phyloP scores from a whole-genome alignment of 2,113 vertebrate genomes.

The Epinephelus moara region DNA sequence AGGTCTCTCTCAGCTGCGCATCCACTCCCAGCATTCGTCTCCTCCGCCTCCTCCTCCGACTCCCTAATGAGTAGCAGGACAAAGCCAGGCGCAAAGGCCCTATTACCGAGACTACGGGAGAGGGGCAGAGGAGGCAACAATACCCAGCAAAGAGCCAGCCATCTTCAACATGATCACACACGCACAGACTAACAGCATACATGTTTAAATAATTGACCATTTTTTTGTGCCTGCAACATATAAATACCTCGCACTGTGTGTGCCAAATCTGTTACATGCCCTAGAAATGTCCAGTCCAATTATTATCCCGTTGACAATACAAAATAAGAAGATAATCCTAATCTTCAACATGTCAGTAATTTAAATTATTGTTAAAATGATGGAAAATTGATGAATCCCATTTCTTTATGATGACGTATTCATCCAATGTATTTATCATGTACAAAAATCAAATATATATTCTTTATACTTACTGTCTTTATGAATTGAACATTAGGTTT shows the following conservation, averaged over 20 bases:
- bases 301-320: constrained; percentile 23
- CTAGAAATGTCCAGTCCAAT: constrained; percentile 57
- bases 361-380: constrained; percentile 11
- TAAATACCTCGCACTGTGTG: neutral
- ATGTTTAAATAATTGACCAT: neutral
- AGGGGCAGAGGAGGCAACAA: constrained; percentile 55
- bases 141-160: constrained; percentile 42
- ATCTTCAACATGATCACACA: constrained; percentile 22
- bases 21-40: constrained; percentile 59
- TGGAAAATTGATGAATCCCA: neutral
- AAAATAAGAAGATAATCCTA: neutral
- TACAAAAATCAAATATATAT: neutral
- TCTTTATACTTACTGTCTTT: neutral
- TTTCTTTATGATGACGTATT: neutral
- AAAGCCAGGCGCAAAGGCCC: constrained; percentile 75
- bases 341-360: constrained; percentile 13
- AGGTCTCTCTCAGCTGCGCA: constrained; percentile 71
- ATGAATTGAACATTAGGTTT: neutral
- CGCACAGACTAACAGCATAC: neutral
- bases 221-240: neutral
- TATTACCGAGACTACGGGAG: constrained; percentile 57
- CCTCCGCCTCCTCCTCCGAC: constrained; percentile 57
- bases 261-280: constrained; percentile 26
- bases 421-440: neutral
- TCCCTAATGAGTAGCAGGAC: constrained; percentile 80